Percentiles rank a stretch among this genome's conserved stretches.
Conservation (phyloP, 2,797 vertebrate genomes). For the Clarias fuscus region DNA sequence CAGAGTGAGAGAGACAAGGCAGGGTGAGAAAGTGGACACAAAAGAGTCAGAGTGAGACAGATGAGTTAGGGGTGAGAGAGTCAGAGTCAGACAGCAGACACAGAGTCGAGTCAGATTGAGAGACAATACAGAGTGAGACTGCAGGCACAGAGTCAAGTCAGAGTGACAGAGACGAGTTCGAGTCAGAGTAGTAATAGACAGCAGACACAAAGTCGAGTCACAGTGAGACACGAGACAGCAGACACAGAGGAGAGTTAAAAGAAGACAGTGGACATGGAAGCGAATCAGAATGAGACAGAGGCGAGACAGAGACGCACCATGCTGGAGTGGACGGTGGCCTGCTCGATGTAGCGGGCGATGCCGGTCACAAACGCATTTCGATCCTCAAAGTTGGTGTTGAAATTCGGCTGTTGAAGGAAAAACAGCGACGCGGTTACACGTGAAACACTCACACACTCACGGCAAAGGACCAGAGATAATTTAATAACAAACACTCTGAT, state of each 20-base stretch:
- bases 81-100: neutral
- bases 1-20: too few species aligned
- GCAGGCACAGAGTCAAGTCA: neutral
- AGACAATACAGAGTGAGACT: neutral
- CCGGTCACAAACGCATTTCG: slow-evolving; percentile 98
- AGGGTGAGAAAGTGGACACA: too few species aligned
- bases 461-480: neutral
- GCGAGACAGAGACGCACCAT: slow-evolving; percentile 79
- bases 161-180: neutral
- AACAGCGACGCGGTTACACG: neutral
- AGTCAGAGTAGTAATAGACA: neutral
- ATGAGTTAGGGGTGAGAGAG: too few species aligned
- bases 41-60: too few species aligned
- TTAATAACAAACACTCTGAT: neutral
- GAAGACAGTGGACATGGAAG: neutral
- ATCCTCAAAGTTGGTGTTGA: slow-evolving; percentile 99
- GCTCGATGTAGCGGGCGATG: slow-evolving; percentile 97
- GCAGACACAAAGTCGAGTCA: neutral
- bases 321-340: slow-evolving; percentile 95
- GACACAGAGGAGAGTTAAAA: neutral
- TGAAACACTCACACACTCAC: neutral
- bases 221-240: neutral
- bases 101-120: neutral
- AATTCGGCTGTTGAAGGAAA: slow-evolving; percentile 84
- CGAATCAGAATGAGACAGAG: neutral